phyloP scores from a whole-genome alignment of 2,797 vertebrate genomes.

The Sebastolobus alascanus region DNA sequence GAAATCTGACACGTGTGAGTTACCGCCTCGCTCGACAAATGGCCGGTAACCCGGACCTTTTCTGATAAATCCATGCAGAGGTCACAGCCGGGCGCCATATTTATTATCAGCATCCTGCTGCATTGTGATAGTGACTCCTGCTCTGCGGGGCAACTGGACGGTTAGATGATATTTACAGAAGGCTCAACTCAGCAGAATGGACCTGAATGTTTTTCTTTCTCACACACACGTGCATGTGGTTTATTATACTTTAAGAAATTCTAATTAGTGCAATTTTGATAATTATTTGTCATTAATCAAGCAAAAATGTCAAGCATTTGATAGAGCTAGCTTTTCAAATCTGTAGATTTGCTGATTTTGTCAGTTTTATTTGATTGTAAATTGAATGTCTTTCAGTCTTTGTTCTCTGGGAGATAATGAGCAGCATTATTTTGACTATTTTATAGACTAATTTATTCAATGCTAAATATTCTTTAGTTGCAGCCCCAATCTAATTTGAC shows the following conservation, averaged over 20 bases:
- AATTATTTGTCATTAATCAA: background rate
- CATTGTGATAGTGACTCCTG: conserved; percentile 59
- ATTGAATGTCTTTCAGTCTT: background rate
- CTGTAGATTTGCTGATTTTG: background rate
- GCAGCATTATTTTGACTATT: background rate
- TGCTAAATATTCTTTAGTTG: background rate
- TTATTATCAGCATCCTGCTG: conserved; percentile 67
- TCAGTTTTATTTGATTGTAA: background rate
- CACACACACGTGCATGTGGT: background rate
- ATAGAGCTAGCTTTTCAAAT: background rate
- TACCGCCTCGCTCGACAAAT: conserved; percentile 60
- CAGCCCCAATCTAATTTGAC: background rate
- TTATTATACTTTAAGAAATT: too few species aligned
- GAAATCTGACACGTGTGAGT: conserved; percentile 99
- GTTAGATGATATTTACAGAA: background rate
- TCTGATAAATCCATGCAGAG: conserved; percentile 78
- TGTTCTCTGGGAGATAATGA: background rate
- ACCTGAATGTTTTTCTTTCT: background rate
- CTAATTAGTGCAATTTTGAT: background rate
- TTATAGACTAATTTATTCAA: background rate
- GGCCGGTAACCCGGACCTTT: conserved; percentile 67
- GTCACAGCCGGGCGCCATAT: conserved; percentile 52
- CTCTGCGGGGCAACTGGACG: conserved; percentile 1
- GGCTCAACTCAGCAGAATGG: conserved; percentile 7
- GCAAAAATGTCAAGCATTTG: background rate